These are phyloP conservation scores for Leptopilina clavipes DNA, from an alignment of 1,140 invertebrate genomes.

Conservation along the genomic window DNA sequence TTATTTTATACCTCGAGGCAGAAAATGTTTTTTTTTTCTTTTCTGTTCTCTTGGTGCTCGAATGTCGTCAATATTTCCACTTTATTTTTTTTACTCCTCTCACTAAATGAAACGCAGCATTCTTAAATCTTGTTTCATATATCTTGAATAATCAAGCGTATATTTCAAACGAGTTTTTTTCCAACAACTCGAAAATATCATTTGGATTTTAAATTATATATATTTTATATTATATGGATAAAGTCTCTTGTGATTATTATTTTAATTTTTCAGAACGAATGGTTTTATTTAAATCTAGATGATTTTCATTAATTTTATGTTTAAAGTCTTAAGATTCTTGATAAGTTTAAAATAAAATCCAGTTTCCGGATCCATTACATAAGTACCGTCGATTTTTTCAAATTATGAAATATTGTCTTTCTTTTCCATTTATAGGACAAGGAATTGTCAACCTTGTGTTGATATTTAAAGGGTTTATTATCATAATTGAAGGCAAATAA, in stretches of 20 bases:
- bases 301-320: no score
- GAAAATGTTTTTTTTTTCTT: no score
- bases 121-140: constrained; percentile 11
- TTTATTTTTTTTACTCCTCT: neutral
- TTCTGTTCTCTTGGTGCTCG: no score
- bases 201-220: constrained; percentile 8
- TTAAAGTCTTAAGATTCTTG: no score
- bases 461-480: constrained; percentile 9
- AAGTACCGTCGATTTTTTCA: neutral
- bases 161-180: constrained; percentile 23
- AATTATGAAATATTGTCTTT: neutral
- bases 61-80: constrained; percentile 3
- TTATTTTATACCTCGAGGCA: constrained; percentile 13
- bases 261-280: no score
- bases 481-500: constrained; percentile 12
- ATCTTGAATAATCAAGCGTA: constrained; percentile 24
- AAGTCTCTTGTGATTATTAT: no score
- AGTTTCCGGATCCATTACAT: no score
- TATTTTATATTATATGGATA: neutral
- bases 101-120: neutral
- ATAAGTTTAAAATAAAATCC: no score
- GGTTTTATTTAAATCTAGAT: no score
- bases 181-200: neutral
- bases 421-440: neutral
- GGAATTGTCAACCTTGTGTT: neutral